These are phyloP conservation scores for Myxocyprinus asiaticus DNA, from an alignment of 2,113 vertebrate species.

Conservation along the genomic window DNA sequence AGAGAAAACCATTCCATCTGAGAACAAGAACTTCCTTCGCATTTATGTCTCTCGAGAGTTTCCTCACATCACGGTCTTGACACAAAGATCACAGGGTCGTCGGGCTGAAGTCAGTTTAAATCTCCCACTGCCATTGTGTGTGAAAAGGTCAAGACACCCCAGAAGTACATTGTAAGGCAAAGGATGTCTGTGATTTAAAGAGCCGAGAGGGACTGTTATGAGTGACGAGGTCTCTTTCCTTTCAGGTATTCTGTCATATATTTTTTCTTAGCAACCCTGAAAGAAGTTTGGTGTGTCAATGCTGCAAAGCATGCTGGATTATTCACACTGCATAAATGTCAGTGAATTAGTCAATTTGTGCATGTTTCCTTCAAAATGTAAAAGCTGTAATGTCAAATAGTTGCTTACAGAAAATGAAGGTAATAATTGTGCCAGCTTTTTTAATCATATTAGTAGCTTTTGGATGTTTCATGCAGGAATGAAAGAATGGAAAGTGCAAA, in stretches of 20 bases:
- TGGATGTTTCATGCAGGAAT: too few relatives aligned
- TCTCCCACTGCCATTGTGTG: conserved; percentile 1
- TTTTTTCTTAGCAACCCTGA: background rate
- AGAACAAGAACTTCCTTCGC: background rate
- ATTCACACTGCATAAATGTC: too few relatives aligned
- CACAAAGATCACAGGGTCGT: background rate
- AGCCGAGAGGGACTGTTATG: background rate
- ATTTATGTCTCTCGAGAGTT: background rate
- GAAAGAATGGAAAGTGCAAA: too few relatives aligned
- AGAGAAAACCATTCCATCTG: background rate
- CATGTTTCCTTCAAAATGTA: too few relatives aligned
- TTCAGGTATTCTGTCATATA: background rate
- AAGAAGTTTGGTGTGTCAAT: background rate
- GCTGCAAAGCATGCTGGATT: background rate
- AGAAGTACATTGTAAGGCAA: background rate
- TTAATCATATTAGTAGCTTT: too few relatives aligned
- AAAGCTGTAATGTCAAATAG: too few relatives aligned
- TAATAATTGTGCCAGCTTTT: too few relatives aligned
- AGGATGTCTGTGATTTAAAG: background rate
- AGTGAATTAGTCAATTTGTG: too few relatives aligned
- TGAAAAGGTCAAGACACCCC: background rate
- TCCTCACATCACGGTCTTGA: background rate
- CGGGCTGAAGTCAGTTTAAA: background rate
- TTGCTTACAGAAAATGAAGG: too few relatives aligned
- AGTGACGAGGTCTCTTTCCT: background rate